Evolutionary conservation across 2,888 invertebrate species (phyloP).

Genomic region (Pherbina coryleti): DNA sequence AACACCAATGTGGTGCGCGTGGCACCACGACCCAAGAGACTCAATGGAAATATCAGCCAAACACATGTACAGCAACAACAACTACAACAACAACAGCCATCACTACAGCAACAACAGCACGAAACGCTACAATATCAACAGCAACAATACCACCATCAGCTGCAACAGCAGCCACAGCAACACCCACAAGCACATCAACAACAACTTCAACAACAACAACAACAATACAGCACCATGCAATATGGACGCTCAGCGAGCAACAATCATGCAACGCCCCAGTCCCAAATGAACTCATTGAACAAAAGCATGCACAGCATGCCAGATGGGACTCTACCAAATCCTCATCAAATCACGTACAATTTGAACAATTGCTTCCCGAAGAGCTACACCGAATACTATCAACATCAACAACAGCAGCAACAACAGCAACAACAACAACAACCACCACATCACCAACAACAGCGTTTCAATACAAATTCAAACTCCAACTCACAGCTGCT

Average conservation of each 20-base stretch:
- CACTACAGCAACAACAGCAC: slow-evolving; percentile 67
- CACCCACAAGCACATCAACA: slow-evolving; percentile 48
- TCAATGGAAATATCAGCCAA: slow-evolving; percentile 66
- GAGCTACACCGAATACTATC: slow-evolving; percentile 68
- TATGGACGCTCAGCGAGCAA: slow-evolving; percentile 52
- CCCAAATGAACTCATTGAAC: slow-evolving; percentile 33
- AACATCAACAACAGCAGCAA: slow-evolving; percentile 60
- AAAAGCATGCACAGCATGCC: slow-evolving; percentile 43
- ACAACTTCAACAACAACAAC: slow-evolving; percentile 69
- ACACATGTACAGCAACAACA: slow-evolving; percentile 66
- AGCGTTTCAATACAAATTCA: slow-evolving; percentile 48
- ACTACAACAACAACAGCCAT: slow-evolving; percentile 63
- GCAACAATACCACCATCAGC: slow-evolving; percentile 66
- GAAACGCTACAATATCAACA: slow-evolving; percentile 64
- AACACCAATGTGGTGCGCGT: slow-evolving; percentile 73
- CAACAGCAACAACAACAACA: slow-evolving; percentile 48
- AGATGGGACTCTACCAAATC: slow-evolving; percentile 44
- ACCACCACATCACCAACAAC: slow-evolving; percentile 4
- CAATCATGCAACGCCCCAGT: slow-evolving; percentile 30
- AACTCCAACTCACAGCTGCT: slow-evolving; percentile 55
- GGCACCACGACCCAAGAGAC: slow-evolving; percentile 69
- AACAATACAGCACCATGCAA: slow-evolving; percentile 67
- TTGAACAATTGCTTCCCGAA: slow-evolving; percentile 67
- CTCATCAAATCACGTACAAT: slow-evolving; percentile 63
- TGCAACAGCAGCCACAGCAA: slow-evolving; percentile 58